Evolutionary conservation across 2,797 vertebrate species (phyloP), one percentile per base, ranked within the genome.

Genomic region (Falco peregrinus): DNA sequence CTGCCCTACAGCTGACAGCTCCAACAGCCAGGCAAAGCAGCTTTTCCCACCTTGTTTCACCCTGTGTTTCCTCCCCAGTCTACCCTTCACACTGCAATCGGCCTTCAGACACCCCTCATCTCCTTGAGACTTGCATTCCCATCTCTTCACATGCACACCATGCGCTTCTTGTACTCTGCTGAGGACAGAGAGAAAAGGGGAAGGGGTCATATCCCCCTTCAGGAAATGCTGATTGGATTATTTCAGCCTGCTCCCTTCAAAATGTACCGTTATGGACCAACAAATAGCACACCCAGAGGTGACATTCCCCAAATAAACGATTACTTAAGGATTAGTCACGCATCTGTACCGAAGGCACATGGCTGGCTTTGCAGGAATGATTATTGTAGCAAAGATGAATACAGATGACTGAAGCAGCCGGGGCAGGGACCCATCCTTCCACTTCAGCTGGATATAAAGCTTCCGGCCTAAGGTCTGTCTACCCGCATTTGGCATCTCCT

Each of bases 251-350:
- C 53, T 84, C 51, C 56, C 60, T 95, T 93, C 43, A 73, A 90
- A 96, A 94, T 50, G 33, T 28, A 22, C 45, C 3, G 5, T 61
- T 94, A 87, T 28, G 87, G 78, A 37, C 68, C 87, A 89, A 93
- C 78, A 93, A 89, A 95, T 61, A 93, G 79, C 81, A 92, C 65
- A 85, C 31, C 68, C 76, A 59, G 95, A 92, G 84, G 90, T 95
- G 94, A 96, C 94, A 93, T 94, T 95, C 69, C 89, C 84, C 94
- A 94, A 71, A 95, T 89, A 95, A 97, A 85, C 3, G 47, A 91
- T 90, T 96, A 93, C 96, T 96, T 95, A 83, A 93, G 90, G 89
- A 95, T 96, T 96, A 96, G 94, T 95, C 96, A 96, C 39, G 16
- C 92, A 77, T 89, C 92, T 83, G 83, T 74, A 85, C n/a, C 0